Base-by-base conservation (phyloP, 2,113 vertebrate genomes). In the Lophotis ruficrista region DNA sequence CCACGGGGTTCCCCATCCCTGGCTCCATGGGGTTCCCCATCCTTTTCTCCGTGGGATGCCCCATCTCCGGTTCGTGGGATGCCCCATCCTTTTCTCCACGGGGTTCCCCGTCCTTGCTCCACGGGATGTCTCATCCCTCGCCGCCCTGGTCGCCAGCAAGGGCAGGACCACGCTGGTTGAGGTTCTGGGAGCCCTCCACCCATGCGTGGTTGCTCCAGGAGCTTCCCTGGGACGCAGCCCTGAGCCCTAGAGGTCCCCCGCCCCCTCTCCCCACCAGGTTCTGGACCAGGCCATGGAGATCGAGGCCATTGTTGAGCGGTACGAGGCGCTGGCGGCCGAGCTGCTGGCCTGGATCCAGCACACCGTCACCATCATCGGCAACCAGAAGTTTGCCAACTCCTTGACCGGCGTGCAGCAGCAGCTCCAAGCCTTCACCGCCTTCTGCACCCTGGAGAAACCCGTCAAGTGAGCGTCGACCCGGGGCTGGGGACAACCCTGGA, bases 371-470 rank as follows among this genome's bases (percentile, higher is more conserved):
- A 96, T 99, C 96, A 99, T 99, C 97, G 97, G 98, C 98, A 99
- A 98, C 97, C 99, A 99, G 98, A 99, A 99, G 97, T 99, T 99
- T 37, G 99, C 99, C 96, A 99, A 99, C 97, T 99, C 99, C 0
- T 72, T 99, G 80, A 97, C 97, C 0, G 99, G 99, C 5, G 99
- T 99, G 17, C 99, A 99, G 94, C 99, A 99, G 96, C 99, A 99
- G 96, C 98, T 99, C 2, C 99, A 99, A 91, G 98, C 99, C 28
- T 99, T 99, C 94, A 99, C 99, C 0, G 98, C 99, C 89, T 99
- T 99, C 97, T 99, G 99, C 97, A 99, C 99, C 14, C 97, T 99
- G 65, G 99, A 99, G 97, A 99, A 99, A 45, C 99, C 99, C 0
- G 98, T 98, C 97, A 99, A 99, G 99, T 99, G 98, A 83, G 98